Evolutionary conservation across 53 echinoderm and acorn worm species (phyloP), one percentile per base, ranked within the genome.

Genomic region (Arbacia lixula): DNA sequence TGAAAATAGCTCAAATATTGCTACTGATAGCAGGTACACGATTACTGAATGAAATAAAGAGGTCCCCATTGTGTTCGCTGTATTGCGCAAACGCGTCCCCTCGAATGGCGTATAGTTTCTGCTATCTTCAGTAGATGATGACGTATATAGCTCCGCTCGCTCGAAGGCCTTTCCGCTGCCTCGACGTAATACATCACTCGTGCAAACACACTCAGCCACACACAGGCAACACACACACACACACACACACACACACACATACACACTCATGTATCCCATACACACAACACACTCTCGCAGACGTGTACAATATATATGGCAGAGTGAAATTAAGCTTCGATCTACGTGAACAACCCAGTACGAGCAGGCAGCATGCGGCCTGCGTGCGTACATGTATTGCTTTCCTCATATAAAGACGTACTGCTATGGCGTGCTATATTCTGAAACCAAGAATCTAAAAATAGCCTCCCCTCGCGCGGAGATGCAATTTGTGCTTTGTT

Each of bases 71-170:
- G 69, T n/a, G n/a, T n/a, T n/a, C n/a, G n/a, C n/a, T n/a, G n/a
- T n/a, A n/a, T n/a, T n/a, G n/a, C n/a, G n/a, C n/a, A n/a, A n/a
- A n/a, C n/a, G n/a, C n/a, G n/a, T n/a, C n/a, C n/a, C n/a, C n/a
- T n/a, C n/a, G n/a, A n/a, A n/a, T n/a, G n/a, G n/a, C 78, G 36
- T 58, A 57, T 60, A 39, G 58, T 77, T 77, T 81, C 35, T 81
- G 82, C 82, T 81, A 81, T 81, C 82, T 81, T 63, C 63, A 29
- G 46, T 33, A 31, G 63, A 61, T 63, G 63, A 62, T 81, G 82
- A 81, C 82, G 82, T 81, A 63, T 12, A 25, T 52, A 17, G 74
- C 5, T 25, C 4, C 33, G 20, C 51, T 74, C 53, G 51, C 51
- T 50, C 43, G 53, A 74, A 74, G 74, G 74, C 53, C 35, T 33